These are phyloP conservation scores for Neodiprion lecontei DNA, from an alignment of 1,140 invertebrate genomes.

Conservation along the genomic window DNA sequence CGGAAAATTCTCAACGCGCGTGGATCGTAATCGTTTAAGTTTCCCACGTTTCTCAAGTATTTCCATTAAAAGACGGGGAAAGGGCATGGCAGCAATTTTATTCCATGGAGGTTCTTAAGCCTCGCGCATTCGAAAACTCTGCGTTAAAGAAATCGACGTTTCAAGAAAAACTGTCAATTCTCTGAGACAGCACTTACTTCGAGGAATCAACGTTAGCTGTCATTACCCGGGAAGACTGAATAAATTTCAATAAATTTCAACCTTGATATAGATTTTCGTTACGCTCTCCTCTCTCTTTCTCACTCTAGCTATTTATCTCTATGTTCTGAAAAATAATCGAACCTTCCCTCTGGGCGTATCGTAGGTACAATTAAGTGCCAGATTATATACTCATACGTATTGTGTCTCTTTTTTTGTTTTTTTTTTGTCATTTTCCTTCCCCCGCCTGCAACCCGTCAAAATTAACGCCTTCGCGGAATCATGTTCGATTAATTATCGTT, in stretches of 20 bases:
- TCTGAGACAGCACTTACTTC: not conserved
- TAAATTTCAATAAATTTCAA: not conserved
- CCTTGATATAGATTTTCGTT: too few relatives aligned
- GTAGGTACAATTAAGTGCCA: too few relatives aligned
- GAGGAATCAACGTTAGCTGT: not conserved
- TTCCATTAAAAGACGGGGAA: not conserved
- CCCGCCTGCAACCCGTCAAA: too few relatives aligned
- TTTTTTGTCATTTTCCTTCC: too few relatives aligned
- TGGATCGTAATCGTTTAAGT: not conserved
- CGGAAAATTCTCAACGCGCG: not conserved
- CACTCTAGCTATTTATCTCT: too few relatives aligned
- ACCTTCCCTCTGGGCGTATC: too few relatives aligned
- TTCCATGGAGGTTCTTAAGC: not conserved
- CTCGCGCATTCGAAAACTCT: not conserved
- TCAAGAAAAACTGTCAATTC: not conserved
- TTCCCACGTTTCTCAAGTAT: conserved; percentile 7
- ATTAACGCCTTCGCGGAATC: too few relatives aligned
- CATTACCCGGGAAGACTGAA: not conserved
- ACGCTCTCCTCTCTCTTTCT: too few relatives aligned
- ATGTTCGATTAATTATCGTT: too few relatives aligned
- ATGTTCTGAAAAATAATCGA: too few relatives aligned
- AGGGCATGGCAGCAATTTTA: not conserved
- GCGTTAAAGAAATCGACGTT: not conserved
- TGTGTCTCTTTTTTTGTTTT: too few relatives aligned
- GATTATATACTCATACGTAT: too few relatives aligned